These are phyloP conservation scores for Branchellion lobata DNA, from an alignment of 2,888 invertebrate species.

Conservation along the genomic window DNA sequence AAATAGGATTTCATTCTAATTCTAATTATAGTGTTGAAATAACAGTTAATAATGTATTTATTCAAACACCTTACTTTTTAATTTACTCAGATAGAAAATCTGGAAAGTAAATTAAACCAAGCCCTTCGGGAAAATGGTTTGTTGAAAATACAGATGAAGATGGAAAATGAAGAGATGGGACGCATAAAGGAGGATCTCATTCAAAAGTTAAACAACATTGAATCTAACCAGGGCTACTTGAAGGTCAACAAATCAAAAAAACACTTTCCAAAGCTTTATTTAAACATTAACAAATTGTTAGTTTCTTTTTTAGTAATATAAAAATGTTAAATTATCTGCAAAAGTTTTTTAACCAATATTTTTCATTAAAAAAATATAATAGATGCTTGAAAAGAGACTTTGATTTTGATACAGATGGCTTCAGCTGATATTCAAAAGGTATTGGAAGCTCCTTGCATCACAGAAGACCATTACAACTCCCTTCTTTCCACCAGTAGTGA, in stretches of 20 bases:
- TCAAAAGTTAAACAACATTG: background rate
- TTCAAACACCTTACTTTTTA: no score
- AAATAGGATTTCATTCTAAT: background rate
- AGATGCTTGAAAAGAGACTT: no score
- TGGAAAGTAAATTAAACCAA: background rate
- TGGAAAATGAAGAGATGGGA: background rate
- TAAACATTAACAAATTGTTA: no score
- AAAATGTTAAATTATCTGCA: no score
- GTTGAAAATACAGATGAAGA: background rate
- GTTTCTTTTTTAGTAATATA: no score
- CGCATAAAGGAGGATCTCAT: background rate
- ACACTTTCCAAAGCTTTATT: no score
- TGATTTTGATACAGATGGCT: background rate
- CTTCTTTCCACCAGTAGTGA: background rate
- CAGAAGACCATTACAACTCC: background rate
- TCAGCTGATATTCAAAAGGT: background rate
- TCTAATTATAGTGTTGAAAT: no score
- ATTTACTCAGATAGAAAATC: background rate
- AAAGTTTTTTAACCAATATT: no score
- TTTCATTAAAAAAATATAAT: no score
- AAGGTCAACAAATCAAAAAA: background rate
- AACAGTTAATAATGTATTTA: no score
- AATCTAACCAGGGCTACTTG: background rate
- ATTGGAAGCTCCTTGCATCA: constrained; percentile 3
- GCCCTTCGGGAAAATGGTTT: background rate